A percentile compares a stretch with the other conserved stretches of the same genome.
phyloP scores from a whole-genome alignment of 2,888 invertebrate genomes.

The Lycophotia porphyrea region DNA sequence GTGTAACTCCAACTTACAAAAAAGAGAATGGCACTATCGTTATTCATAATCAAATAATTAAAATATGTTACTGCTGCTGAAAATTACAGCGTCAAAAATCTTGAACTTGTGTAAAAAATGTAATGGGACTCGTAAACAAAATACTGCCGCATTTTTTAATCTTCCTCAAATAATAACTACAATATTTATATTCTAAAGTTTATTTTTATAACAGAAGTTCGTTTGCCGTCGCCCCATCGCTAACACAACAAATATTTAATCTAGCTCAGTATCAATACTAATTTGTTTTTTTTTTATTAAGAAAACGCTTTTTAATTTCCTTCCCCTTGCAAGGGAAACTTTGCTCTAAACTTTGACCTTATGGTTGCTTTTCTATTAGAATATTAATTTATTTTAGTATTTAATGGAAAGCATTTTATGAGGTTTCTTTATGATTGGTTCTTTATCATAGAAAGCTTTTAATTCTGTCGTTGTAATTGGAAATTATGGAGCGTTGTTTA shows the following conservation, averaged over 20 bases:
- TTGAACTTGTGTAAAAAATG: too few species aligned
- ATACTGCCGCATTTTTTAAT: neutral
- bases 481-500: constrained; percentile 1
- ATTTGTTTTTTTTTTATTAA: constrained; percentile 12
- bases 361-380: neutral
- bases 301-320: constrained; percentile 30
- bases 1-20: too few species aligned
- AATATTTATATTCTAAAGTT: neutral
- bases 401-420: constrained; percentile 8
- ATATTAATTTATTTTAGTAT: constrained; percentile 13
- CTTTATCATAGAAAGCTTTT: constrained; percentile 5
- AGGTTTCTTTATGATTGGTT: constrained; percentile 15
- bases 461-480: constrained; percentile 15
- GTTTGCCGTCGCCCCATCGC: neutral
- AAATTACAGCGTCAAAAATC: too few species aligned
- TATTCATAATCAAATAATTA: too few species aligned
- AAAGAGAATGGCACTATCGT: too few species aligned
- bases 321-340: constrained; percentile 1
- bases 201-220: neutral
- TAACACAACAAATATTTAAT: constrained; percentile 22
- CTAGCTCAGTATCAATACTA: neutral
- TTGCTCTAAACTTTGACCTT: constrained; percentile 12
- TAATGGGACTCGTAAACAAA: too few species aligned
- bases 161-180: neutral
- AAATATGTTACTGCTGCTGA: too few species aligned